A percentile compares a stretch with the other conserved stretches of the same genome.
Evolutionary conservation across 1,140 invertebrate genomes (phyloP).

Genomic region (Tetraneura akinire): DNA sequence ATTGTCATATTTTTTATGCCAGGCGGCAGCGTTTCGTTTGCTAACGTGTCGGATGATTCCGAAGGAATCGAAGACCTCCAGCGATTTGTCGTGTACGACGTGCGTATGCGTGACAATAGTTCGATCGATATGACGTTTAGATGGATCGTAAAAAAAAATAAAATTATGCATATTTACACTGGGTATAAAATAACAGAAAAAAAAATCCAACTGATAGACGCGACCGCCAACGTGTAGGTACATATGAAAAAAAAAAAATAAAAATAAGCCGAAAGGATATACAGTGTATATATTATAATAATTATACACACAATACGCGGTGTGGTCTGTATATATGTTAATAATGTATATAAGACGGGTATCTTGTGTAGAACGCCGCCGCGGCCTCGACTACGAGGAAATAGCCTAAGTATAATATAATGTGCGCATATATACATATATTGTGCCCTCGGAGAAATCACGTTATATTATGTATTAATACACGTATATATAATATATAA

Average conservation of each 20-base stretch:
- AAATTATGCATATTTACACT: constrained; percentile 13
- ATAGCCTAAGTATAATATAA: not conserved
- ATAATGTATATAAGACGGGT: constrained; percentile 27
- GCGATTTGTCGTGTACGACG: not conserved
- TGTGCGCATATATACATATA: not conserved
- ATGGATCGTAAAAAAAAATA: not conserved
- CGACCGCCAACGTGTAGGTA: constrained; percentile 3
- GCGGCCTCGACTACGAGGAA: not conserved
- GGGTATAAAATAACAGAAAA: not conserved
- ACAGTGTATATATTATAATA: not conserved
- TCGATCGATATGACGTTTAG: constrained; percentile 46
- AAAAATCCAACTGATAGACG: constrained; percentile 20
- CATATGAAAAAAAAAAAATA: not conserved
- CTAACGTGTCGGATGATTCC: constrained; percentile 40
- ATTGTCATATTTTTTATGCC: not conserved
- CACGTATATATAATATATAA: not conserved
- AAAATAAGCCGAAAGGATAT: constrained; percentile 11
- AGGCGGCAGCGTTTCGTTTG: not conserved
- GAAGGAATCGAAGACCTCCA: constrained; percentile 10
- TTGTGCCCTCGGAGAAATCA: constrained; percentile 10
- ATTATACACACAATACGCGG: not conserved
- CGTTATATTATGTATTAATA: not conserved
- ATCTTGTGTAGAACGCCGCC: not conserved
- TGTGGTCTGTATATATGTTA: constrained; percentile 38
- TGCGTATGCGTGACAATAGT: not conserved